Conservation (phyloP, 2,888 invertebrate species). For the Gymnocheta viridis region DNA sequence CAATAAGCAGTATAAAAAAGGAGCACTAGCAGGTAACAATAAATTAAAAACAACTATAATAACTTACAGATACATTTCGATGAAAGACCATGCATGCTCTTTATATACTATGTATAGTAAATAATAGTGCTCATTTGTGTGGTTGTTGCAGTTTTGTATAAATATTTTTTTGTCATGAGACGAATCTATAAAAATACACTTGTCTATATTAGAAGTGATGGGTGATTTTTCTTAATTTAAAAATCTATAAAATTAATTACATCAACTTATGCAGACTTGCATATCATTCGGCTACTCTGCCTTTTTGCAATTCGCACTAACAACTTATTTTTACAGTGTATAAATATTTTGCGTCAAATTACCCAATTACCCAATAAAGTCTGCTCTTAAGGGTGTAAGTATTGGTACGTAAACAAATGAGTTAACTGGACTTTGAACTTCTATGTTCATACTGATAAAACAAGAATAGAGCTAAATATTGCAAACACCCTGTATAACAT, state of each 20-base stretch:
- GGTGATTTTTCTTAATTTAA: slow-evolving; percentile 35
- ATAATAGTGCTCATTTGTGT: neutral
- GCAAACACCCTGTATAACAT: slow-evolving; percentile 8
- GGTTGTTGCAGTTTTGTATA: slow-evolving; percentile 43
- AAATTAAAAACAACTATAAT: slow-evolving; percentile 3
- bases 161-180: slow-evolving; percentile 22
- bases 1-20: neutral
- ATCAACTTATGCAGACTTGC: slow-evolving; percentile 16
- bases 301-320: slow-evolving; percentile 25
- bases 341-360: neutral
- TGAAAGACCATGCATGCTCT: neutral
- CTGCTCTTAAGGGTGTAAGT: neutral
- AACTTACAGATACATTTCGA: neutral
- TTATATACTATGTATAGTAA: slow-evolving; percentile 21
- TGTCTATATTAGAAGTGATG: neutral
- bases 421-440: slow-evolving; percentile 63
- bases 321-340: slow-evolving; percentile 10
- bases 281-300: neutral
- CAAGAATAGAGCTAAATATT: slow-evolving; percentile 12
- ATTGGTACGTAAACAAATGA: slow-evolving; percentile 38
- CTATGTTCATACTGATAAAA: neutral
- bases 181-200: slow-evolving; percentile 22
- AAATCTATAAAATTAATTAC: slow-evolving; percentile 11
- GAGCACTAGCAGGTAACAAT: slow-evolving; percentile 31
- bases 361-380: too few relatives aligned